These are phyloP conservation scores for Ptyas mucosa DNA, from an alignment of 2,113 vertebrate genomes.

Conservation along the genomic window DNA sequence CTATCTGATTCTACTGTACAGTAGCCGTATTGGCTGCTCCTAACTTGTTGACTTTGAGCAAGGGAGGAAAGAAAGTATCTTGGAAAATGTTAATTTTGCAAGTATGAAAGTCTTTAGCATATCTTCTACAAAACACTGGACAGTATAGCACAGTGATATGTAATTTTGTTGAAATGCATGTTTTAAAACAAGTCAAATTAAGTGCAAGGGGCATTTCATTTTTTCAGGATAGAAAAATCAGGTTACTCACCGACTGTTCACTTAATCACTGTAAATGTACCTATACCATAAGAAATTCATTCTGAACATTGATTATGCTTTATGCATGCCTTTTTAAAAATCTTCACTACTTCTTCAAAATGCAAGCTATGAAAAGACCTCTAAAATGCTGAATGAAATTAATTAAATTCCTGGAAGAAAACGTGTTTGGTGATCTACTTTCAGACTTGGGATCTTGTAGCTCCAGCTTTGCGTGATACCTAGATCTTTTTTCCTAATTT, in stretches of 20 bases:
- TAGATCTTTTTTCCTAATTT: neutral
- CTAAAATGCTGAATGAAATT: neutral
- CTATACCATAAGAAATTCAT: neutral
- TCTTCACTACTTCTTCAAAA: neutral
- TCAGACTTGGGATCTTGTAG: neutral
- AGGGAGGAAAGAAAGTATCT: neutral
- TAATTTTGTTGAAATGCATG: neutral
- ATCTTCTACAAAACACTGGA: neutral
- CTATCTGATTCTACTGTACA: neutral
- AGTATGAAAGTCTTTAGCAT: neutral
- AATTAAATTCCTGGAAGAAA: neutral
- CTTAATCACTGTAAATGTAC: neutral
- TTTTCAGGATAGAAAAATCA: neutral
- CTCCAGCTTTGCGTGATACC: neutral
- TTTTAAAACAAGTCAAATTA: neutral
- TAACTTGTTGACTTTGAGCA: neutral
- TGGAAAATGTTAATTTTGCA: neutral
- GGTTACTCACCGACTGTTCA: neutral
- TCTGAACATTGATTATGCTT: neutral
- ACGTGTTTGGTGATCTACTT: neutral
- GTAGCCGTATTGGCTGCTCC: neutral
- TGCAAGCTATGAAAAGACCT: neutral
- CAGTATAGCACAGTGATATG: neutral
- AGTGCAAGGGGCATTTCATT: no score
- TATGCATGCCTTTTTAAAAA: neutral